A percentile compares a stretch with the other conserved stretches of the same genome.
These are phyloP conservation scores for Zophobas morio DNA, from an alignment of 1,140 invertebrate species.

Conservation along the genomic window DNA sequence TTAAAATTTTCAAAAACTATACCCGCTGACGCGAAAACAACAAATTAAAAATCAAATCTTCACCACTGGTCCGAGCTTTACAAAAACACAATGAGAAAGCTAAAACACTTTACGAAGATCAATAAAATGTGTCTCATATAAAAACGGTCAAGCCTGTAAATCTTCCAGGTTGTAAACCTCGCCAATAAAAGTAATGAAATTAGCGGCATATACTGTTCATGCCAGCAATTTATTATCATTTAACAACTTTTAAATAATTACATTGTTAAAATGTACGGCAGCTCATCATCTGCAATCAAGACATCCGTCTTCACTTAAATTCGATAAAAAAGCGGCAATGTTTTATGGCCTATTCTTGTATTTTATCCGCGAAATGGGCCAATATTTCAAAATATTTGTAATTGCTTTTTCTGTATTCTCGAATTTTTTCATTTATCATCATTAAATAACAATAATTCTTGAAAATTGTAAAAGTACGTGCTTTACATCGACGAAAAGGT, in stretches of 20 bases:
- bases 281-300: neutral
- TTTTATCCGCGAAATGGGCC: neutral
- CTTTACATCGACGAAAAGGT: slow-evolving; percentile 9
- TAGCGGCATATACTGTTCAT: slow-evolving; percentile 4
- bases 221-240: neutral
- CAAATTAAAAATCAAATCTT: slow-evolving; percentile 6
- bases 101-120: slow-evolving; percentile 8
- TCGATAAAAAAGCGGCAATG: neutral
- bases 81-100: slow-evolving; percentile 1
- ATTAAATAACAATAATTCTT: slow-evolving; percentile 33
- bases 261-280: too few relatives aligned
- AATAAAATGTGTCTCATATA: slow-evolving; percentile 25
- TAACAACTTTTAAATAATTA: neutral
- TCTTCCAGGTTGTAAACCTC: slow-evolving; percentile 23
- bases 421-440: slow-evolving; percentile 42
- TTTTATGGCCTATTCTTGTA: neutral
- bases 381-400: slow-evolving; percentile 36
- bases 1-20: neutral
- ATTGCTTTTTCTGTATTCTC: slow-evolving; percentile 29
- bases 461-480: slow-evolving; percentile 40
- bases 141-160: slow-evolving; percentile 32
- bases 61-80: neutral
- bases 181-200: slow-evolving; percentile 41
- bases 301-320: neutral
- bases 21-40: neutral